These are phyloP conservation scores for Acromyrmex heyeri DNA, from an alignment of 1,140 invertebrate genomes.

Conservation along the genomic window DNA sequence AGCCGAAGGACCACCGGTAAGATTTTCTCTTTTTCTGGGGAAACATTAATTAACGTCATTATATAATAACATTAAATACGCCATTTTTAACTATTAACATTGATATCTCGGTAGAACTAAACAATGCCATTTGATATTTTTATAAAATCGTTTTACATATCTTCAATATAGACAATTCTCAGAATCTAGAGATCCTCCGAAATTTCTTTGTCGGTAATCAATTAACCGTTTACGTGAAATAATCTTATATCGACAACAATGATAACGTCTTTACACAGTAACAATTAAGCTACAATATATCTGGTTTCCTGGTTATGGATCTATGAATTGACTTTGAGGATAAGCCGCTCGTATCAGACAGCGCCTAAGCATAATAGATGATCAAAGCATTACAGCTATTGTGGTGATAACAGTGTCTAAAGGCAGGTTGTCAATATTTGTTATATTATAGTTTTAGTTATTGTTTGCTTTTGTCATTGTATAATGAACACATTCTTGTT, in stretches of 20 bases:
- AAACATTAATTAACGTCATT: too few relatives aligned
- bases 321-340: constrained; percentile 29
- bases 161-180: not conserved
- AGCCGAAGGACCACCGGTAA: constrained; percentile 83
- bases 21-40: constrained; percentile 21
- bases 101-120: not conserved
- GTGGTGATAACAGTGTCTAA: not conserved
- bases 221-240: not conserved
- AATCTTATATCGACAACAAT: not conserved
- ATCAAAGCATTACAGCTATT: not conserved
- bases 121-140: not conserved
- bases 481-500: not conserved
- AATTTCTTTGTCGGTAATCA: constrained; percentile 12
- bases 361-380: constrained; percentile 36
- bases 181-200: not conserved
- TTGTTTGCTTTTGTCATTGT: not conserved
- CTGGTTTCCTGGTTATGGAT: constrained; percentile 22
- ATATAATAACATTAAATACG: not conserved
- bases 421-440: not conserved
- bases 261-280: constrained; percentile 2
- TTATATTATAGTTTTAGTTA: not conserved
- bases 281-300: not conserved
- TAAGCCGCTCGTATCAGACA: constrained; percentile 36
- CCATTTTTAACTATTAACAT: constrained; percentile 14
- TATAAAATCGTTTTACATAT: not conserved